Conservation (phyloP, 2,797 vertebrate species). For the Arctocebus calabarensis region DNA sequence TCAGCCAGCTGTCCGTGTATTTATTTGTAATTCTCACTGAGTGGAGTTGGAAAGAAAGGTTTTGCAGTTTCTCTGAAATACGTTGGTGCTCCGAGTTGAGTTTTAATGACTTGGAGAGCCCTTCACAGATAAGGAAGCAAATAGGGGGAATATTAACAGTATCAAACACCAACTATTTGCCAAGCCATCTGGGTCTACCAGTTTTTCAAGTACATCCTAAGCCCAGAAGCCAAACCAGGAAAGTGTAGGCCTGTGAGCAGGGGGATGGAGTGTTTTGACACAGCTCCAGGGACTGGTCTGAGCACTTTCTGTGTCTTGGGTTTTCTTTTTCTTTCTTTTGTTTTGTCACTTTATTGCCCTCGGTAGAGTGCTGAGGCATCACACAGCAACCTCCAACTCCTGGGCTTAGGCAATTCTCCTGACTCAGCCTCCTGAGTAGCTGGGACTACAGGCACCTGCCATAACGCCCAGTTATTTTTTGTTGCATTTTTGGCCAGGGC, state of each 20-base stretch:
- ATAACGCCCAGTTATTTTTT: too few relatives aligned
- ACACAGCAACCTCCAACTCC: too few relatives aligned
- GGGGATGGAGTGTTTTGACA: neutral
- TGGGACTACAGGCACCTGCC: too few relatives aligned
- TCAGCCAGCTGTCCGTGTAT: neutral
- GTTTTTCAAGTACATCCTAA: neutral
- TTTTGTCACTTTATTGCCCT: too few relatives aligned
- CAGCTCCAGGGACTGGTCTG: neutral
- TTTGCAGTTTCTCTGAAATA: neutral
- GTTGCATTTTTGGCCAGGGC: too few relatives aligned
- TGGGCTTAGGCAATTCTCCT: too few relatives aligned
- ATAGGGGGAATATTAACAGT: neutral
- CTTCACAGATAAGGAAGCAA: neutral
- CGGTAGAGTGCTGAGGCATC: too few relatives aligned
- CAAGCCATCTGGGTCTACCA: neutral
- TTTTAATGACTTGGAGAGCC: accelerated
- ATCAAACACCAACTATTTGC: neutral
- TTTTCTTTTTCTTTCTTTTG: too few relatives aligned
- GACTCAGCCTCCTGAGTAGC: too few relatives aligned
- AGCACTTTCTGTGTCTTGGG: neutral
- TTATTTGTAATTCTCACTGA: neutral
- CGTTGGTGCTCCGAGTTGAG: accelerated
- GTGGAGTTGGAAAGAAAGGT: neutral
- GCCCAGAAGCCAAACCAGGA: neutral
- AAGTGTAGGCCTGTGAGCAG: neutral